These are phyloP conservation scores for Tyrophagus putrescentiae DNA, from an alignment of 1,140 invertebrate genomes.

Conservation along the genomic window DNA sequence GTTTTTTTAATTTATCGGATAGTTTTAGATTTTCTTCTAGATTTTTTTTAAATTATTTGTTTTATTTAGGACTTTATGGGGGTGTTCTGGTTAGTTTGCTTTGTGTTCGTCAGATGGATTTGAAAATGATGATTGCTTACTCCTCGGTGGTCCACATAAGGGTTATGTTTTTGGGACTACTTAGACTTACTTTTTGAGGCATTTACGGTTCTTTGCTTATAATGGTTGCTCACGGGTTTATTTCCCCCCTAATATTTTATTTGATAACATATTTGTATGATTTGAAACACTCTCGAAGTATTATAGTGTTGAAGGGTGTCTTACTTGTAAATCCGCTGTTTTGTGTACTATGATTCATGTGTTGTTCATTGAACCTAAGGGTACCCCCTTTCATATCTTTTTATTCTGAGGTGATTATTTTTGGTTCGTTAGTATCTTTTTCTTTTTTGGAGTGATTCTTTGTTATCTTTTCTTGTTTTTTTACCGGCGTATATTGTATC, in stretches of 20 bases:
- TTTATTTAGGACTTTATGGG: slow-evolving; percentile 41
- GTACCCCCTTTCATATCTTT: slow-evolving; percentile 27
- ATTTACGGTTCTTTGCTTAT: slow-evolving; percentile 38
- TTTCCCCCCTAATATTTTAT: slow-evolving; percentile 51
- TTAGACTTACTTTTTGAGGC: slow-evolving; percentile 37
- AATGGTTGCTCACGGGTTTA: slow-evolving; percentile 46
- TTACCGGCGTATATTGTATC: background rate
- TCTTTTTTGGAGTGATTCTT: slow-evolving; percentile 18
- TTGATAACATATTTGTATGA: slow-evolving; percentile 49
- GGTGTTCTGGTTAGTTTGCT: slow-evolving; percentile 41
- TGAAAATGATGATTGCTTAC: slow-evolving; percentile 47
- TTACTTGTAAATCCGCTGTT: slow-evolving; percentile 30
- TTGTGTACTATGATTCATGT: slow-evolving; percentile 45
- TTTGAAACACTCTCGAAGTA: slow-evolving; percentile 33
- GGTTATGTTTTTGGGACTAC: slow-evolving; percentile 35
- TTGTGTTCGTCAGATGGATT: slow-evolving; percentile 44
- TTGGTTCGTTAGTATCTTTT: background rate
- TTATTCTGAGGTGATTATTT: background rate
- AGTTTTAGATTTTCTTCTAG: slow-evolving; percentile 34
- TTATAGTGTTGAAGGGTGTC: slow-evolving; percentile 36
- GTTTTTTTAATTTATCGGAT: slow-evolving; percentile 38
- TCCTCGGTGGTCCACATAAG: slow-evolving; percentile 46
- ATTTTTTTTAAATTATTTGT: slow-evolving; percentile 36
- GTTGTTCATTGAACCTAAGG: slow-evolving; percentile 36
- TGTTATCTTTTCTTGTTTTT: slow-evolving; percentile 17